These are phyloP conservation scores for Limnothrissa miodon DNA, from an alignment of 2,113 vertebrate genomes.

Conservation along the genomic window DNA sequence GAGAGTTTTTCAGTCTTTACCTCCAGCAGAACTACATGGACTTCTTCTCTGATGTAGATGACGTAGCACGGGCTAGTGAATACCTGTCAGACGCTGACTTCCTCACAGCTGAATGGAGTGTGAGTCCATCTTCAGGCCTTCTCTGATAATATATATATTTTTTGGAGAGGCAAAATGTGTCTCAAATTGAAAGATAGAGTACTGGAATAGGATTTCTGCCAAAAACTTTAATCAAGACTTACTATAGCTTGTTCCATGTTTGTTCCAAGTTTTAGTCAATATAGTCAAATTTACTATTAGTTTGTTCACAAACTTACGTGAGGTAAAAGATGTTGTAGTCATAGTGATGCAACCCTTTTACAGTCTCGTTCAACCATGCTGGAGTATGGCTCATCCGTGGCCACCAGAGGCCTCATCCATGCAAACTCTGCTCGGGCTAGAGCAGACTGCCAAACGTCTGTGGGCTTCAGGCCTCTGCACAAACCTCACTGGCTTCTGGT, in stretches of 20 bases:
- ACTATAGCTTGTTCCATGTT: too few relatives aligned
- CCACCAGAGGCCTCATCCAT: conserved; percentile 89
- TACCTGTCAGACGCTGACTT: conserved; percentile 90
- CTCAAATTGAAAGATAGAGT: too few relatives aligned
- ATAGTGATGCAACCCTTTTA: neutral
- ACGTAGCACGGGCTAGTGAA: conserved; percentile 84
- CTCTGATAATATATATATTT: neutral
- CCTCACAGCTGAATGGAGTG: conserved; percentile 84
- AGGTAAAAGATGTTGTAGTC: too few relatives aligned
- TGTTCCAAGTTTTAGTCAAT: too few relatives aligned
- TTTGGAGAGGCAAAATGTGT: too few relatives aligned
- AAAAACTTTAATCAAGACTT: neutral
- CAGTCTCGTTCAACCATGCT: conserved; percentile 77
- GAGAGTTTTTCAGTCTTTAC: conserved; percentile 89
- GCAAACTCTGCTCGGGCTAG: conserved; percentile 78
- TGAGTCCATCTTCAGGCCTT: conserved; percentile 64
- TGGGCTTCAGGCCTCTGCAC: conserved; percentile 88
- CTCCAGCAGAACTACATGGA: conserved; percentile 96
- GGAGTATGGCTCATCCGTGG: conserved; percentile 82
- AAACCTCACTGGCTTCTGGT: conserved; percentile 93
- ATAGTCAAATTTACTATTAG: too few relatives aligned
- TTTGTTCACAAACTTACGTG: neutral
- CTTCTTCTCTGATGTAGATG: conserved; percentile 86
- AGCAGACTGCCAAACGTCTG: conserved; percentile 72
- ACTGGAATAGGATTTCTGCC: neutral